Evolutionary conservation across 2,888 invertebrate genomes (phyloP).

Genomic region (Drosophila leonis): DNA sequence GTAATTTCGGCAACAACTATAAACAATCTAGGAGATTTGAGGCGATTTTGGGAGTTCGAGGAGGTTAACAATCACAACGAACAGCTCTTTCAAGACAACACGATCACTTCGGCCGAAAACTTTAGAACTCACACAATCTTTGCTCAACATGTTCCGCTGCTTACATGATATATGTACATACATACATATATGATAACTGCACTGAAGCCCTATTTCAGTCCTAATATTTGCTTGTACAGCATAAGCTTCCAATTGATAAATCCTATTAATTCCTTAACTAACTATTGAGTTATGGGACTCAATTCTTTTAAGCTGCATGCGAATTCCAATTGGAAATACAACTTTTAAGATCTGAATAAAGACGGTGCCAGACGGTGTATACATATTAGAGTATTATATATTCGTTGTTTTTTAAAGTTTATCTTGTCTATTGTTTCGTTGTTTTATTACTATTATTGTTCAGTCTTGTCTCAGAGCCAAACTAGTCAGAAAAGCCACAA

Average conservation of each 20-base stretch:
- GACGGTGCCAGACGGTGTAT: too few species aligned
- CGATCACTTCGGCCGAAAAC: too few species aligned
- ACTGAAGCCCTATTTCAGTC: too few species aligned
- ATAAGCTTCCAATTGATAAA: too few species aligned
- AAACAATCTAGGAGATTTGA: background rate
- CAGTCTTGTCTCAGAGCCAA: conserved; percentile 19
- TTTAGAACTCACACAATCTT: background rate
- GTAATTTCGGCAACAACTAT: too few species aligned
- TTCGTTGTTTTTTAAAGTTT: background rate
- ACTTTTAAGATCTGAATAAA: background rate
- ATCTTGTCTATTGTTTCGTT: background rate
- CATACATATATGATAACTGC: background rate
- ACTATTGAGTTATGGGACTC: background rate
- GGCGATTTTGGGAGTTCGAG: background rate
- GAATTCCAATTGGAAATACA: background rate
- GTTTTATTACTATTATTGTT: conserved; percentile 31
- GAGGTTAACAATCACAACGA: background rate
- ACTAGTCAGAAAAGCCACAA: conserved; percentile 26
- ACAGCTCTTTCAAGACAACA: too few species aligned
- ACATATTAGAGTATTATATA: background rate
- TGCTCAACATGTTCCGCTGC: too few species aligned
- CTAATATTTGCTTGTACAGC: too few species aligned
- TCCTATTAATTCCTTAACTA: background rate
- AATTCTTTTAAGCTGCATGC: background rate
- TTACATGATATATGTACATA: background rate